These are phyloP conservation scores for Zaprionus africanus DNA, from an alignment of 1,140 invertebrate genomes.

Conservation along the genomic window DNA sequence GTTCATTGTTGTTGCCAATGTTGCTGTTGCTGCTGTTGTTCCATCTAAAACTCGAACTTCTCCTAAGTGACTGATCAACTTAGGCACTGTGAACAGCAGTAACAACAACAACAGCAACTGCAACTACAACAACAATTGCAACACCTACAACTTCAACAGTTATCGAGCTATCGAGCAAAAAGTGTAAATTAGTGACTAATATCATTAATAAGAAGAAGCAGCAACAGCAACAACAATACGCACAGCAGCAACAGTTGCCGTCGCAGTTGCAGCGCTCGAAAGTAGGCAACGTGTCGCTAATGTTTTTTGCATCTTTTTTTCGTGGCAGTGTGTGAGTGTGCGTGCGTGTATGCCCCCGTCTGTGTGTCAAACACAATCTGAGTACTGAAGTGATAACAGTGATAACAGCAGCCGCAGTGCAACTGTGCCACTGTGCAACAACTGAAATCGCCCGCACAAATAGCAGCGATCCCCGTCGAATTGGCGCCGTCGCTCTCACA, in stretches of 20 bases:
- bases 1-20: constrained; percentile 12
- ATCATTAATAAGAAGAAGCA: background rate
- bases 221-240: background rate
- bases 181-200: constrained; percentile 45
- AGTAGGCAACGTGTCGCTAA: constrained; percentile 37
- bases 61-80: too few species aligned
- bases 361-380: constrained; percentile 1
- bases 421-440: background rate
- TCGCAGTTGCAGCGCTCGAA: constrained; percentile 25
- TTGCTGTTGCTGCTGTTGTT: background rate
- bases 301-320: constrained; percentile 12
- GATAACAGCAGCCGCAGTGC: constrained; percentile 16
- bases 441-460: constrained; percentile 24
- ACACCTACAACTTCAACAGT: constrained; percentile 18
- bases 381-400: constrained; percentile 1
- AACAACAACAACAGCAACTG: background rate
- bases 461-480: constrained; percentile 17
- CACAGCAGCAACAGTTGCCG: constrained; percentile 16
- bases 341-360: background rate
- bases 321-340: background rate
- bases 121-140: constrained; percentile 5
- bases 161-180: background rate
- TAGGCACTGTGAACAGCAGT: background rate
- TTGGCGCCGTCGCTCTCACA: constrained; percentile 33
- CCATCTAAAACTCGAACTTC: background rate